A percentile compares a stretch with the other conserved stretches of the same genome.
Conservation (phyloP, 2,888 invertebrate genomes). For the Choreutis nemorana region DNA sequence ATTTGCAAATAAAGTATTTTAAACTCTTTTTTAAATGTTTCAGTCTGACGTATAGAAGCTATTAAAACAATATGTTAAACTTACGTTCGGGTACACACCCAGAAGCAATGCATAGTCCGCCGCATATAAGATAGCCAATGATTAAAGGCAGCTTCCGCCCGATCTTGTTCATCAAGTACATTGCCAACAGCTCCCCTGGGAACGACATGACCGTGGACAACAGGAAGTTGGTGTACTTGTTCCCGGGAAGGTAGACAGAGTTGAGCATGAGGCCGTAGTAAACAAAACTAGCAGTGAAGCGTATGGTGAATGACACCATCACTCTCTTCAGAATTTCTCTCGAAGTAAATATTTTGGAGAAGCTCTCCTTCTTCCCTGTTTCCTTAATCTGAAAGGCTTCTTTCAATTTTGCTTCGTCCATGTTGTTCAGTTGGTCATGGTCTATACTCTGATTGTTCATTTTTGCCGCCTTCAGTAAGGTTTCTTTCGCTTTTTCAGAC, state of each 20-base stretch:
- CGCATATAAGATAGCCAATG: slow-evolving; percentile 29
- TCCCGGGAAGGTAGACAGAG: slow-evolving; percentile 42
- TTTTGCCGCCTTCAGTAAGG: slow-evolving; percentile 25
- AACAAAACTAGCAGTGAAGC: slow-evolving; percentile 39
- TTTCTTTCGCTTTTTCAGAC: slow-evolving; percentile 28
- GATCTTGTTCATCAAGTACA: slow-evolving; percentile 40
- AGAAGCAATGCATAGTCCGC: slow-evolving; percentile 26
- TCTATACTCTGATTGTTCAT: slow-evolving; percentile 33
- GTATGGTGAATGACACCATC: slow-evolving; percentile 22
- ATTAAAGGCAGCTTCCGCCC: slow-evolving; percentile 38
- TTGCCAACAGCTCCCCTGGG: slow-evolving; percentile 38
- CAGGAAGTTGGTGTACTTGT: slow-evolving; percentile 43
- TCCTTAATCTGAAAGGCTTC: slow-evolving; percentile 30
- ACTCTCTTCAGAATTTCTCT: slow-evolving; percentile 32
- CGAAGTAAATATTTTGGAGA: slow-evolving; percentile 26
- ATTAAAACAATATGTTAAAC: slow-evolving; percentile 9
- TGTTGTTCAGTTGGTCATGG: slow-evolving; percentile 22
- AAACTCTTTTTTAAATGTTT: too few relatives aligned
- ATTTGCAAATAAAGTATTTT: too few relatives aligned
- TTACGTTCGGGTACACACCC: slow-evolving; percentile 34
- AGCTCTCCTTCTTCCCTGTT: slow-evolving; percentile 27
- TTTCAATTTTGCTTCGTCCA: slow-evolving; percentile 26
- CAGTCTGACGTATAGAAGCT: too few relatives aligned
- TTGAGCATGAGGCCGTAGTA: slow-evolving; percentile 47
- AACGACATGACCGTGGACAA: slow-evolving; percentile 43